phyloP scores from a whole-genome alignment of 2,888 invertebrate genomes.

The Rhodophaea formosa region DNA sequence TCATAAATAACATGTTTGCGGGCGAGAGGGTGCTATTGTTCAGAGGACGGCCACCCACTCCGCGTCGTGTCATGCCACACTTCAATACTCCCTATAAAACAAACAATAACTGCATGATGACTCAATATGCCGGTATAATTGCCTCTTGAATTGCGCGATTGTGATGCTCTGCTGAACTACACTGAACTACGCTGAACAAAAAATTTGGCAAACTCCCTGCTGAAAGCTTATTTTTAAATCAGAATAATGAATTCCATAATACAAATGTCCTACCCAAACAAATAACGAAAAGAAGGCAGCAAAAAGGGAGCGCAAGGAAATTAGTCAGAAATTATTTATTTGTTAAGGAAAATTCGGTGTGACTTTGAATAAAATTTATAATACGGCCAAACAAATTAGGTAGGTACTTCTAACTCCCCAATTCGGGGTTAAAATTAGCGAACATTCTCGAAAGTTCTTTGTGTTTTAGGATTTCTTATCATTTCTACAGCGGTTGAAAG shows the following conservation, averaged over 20 bases:
- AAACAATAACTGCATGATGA: conserved; percentile 53
- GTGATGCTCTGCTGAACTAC: conserved; percentile 31
- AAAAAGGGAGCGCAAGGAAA: conserved; percentile 37
- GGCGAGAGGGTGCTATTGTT: conserved; percentile 45
- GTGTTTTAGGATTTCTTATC: conserved; percentile 5
- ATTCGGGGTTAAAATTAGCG: conserved; percentile 38
- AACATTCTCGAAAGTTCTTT: conserved; percentile 21
- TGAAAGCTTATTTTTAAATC: conserved; percentile 43
- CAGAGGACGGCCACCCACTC: conserved; percentile 27
- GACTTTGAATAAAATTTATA: conserved; percentile 43
- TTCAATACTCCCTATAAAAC: conserved; percentile 46
- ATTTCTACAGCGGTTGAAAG: neutral
- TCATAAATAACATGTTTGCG: conserved; percentile 54
- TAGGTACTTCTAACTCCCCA: conserved; percentile 30
- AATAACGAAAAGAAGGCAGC: conserved; percentile 35
- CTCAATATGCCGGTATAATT: conserved; percentile 67
- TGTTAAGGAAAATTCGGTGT: conserved; percentile 38
- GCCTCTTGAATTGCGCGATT: conserved; percentile 49
- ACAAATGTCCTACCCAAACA: conserved; percentile 31
- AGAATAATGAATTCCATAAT: conserved; percentile 48
- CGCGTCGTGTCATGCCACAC: conserved; percentile 39
- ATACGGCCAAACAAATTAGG: conserved; percentile 40
- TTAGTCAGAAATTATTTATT: conserved; percentile 41
- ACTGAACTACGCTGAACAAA: conserved; percentile 42
- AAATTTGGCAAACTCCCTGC: conserved; percentile 44